Evolutionary conservation across 2,888 invertebrate genomes (phyloP).

Genomic region (Tenthredo scrophulariae): DNA sequence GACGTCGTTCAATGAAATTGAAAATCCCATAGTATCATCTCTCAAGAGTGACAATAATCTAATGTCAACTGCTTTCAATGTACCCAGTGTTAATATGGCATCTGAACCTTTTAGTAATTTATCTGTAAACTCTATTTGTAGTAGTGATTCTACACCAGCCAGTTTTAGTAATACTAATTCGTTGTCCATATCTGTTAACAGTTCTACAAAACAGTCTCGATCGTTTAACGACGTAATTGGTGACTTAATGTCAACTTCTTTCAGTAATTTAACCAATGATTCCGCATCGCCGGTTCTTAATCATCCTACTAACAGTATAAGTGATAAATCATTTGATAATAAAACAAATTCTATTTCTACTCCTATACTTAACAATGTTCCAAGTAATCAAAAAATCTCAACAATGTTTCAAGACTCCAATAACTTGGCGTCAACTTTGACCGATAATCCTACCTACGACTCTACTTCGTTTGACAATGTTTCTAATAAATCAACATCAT

Average conservation of each 20-base stretch:
- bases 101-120: constrained; percentile 61
- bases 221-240: constrained; percentile 60
- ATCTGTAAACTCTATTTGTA: constrained; percentile 59
- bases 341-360: constrained; percentile 46
- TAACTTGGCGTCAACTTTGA: constrained; percentile 66
- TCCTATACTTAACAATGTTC: constrained; percentile 55
- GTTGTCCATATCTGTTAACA: constrained; percentile 52
- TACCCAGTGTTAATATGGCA: constrained; percentile 57
- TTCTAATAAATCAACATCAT: constrained; percentile 53
- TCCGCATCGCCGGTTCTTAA: constrained; percentile 56
- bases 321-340: constrained; percentile 32
- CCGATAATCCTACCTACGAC: constrained; percentile 64
- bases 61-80: constrained; percentile 70
- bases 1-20: constrained; percentile 63
- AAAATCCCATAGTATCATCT: constrained; percentile 54
- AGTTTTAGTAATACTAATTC: constrained; percentile 62
- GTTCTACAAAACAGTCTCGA: constrained; percentile 54
- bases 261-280: constrained; percentile 59
- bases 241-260: constrained; percentile 65
- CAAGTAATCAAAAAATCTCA: constrained; percentile 48
- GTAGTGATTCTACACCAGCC: constrained; percentile 61
- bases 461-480: constrained; percentile 63
- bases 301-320: constrained; percentile 51
- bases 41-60: constrained; percentile 65
- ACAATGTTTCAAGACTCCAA: constrained; percentile 58